phyloP scores from a whole-genome alignment of 2,888 invertebrate species.

The Epistrophe grossulariae region DNA sequence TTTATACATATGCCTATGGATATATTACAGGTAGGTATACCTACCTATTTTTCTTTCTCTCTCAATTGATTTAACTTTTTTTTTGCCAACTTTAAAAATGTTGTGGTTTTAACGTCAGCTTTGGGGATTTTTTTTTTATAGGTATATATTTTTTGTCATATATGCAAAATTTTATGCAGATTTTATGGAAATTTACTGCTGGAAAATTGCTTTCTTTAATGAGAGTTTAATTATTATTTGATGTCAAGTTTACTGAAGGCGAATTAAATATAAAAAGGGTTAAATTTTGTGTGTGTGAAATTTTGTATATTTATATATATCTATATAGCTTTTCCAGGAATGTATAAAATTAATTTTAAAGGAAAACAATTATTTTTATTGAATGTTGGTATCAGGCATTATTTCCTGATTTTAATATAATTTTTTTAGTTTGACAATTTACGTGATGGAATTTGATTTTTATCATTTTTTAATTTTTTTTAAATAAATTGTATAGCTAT shows the following conservation, averaged over 20 bases:
- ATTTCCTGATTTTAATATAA: background rate
- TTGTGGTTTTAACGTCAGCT: constrained; percentile 15
- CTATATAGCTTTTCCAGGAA: background rate
- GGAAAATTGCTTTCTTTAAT: constrained; percentile 60
- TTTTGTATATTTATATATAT: background rate
- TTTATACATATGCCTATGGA: background rate
- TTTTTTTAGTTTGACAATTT: background rate
- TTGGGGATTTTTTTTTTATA: constrained; percentile 2
- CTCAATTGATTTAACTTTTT: constrained; percentile 1
- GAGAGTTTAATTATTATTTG: constrained; percentile 68
- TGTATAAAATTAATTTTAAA: background rate
- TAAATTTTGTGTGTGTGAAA: background rate
- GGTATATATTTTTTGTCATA: constrained; percentile 1
- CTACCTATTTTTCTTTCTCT: background rate
- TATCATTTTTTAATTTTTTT: background rate
- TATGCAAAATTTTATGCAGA: constrained; percentile 38
- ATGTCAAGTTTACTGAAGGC: constrained; percentile 43
- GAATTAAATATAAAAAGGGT: constrained; percentile 27
- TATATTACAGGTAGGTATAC: background rate
- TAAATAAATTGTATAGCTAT: no score
- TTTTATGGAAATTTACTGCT: constrained; percentile 54
- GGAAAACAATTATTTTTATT: background rate
- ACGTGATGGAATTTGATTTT: background rate
- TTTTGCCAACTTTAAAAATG: background rate
- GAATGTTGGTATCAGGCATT: background rate